Evolutionary conservation across 2,113 vertebrate species (phyloP).

Genomic region (Azemiops feae): DNA sequence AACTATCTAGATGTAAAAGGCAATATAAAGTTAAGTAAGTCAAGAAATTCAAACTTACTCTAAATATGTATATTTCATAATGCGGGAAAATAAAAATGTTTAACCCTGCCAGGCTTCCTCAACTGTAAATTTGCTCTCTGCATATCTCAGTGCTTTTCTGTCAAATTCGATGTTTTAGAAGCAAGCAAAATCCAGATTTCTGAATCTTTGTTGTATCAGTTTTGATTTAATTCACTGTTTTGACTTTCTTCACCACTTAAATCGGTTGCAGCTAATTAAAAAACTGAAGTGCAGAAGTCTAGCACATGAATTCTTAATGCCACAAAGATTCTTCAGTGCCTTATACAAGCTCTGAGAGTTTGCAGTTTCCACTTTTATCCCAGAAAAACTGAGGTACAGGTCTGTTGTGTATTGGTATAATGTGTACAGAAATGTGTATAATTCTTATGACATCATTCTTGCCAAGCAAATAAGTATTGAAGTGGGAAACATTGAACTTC

Average conservation of each 20-base stretch:
- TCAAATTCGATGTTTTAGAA: neutral
- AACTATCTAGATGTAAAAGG: neutral
- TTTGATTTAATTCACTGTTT: neutral
- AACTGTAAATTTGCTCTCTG: neutral
- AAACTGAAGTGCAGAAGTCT: accelerated
- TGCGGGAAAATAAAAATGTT: neutral
- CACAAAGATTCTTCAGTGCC: neutral
- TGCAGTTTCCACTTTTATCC: neutral
- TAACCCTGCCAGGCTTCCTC: neutral
- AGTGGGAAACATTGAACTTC: slow-evolving; percentile 63
- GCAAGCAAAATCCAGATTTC: neutral
- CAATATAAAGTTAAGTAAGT: neutral
- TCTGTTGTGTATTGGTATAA: neutral
- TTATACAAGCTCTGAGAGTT: neutral
- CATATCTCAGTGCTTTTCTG: neutral
- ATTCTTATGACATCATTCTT: neutral
- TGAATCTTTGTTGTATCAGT: neutral
- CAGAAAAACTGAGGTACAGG: neutral
- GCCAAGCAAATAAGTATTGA: slow-evolving; percentile 15
- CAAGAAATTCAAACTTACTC: neutral
- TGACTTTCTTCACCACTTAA: neutral
- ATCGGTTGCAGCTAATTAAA: neutral
- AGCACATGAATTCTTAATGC: neutral
- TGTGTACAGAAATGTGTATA: neutral
- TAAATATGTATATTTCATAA: neutral